Percentiles rank a stretch among this genome's conserved stretches.
phyloP scores from a whole-genome alignment of 2,888 invertebrate species.

The Drosophila nigricruria region DNA sequence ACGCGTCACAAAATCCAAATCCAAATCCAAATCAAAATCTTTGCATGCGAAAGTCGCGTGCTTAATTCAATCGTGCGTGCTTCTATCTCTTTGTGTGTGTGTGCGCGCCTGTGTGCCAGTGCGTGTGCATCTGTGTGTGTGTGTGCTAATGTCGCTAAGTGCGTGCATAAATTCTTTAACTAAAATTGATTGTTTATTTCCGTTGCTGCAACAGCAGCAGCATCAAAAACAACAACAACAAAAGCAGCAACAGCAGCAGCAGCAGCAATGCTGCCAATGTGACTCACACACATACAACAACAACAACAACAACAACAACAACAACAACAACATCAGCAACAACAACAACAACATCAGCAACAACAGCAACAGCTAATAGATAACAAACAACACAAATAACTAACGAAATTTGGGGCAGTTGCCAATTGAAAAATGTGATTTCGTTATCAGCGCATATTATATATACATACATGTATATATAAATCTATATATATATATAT shows the following conservation, averaged over 20 bases:
- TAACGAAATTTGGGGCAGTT: slow-evolving; percentile 75
- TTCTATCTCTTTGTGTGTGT: slow-evolving; percentile 12
- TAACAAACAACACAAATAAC: slow-evolving; percentile 60
- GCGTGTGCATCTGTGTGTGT: slow-evolving; percentile 17
- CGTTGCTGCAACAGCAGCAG: slow-evolving; percentile 61
- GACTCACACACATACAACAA: slow-evolving; percentile 48
- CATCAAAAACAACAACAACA: slow-evolving; percentile 38
- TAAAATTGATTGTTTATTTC: slow-evolving; percentile 81
- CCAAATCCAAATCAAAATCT: slow-evolving; percentile 27
- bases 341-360: slow-evolving; percentile 34
- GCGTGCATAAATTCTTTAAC: slow-evolving; percentile 77
- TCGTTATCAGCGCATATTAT: slow-evolving; percentile 61
- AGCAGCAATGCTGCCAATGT: slow-evolving; percentile 51
- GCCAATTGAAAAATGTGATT: slow-evolving; percentile 76
- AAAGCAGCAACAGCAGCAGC: slow-evolving; percentile 39
- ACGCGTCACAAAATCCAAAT: slow-evolving; percentile 41
- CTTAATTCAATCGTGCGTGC: slow-evolving; percentile 48
- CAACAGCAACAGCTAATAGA: slow-evolving; percentile 51
- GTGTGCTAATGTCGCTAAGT: slow-evolving; percentile 57
- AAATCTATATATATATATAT: slow-evolving; percentile 3
- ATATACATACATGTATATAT: slow-evolving; percentile 16
- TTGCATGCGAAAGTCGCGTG: slow-evolving; percentile 66
- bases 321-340: slow-evolving; percentile 36
- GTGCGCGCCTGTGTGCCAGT: slow-evolving; percentile 21
- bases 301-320: slow-evolving; percentile 37